Evolutionary conservation across 2,888 invertebrate species (phyloP).

Genomic region (Hyposoter dolosus): DNA sequence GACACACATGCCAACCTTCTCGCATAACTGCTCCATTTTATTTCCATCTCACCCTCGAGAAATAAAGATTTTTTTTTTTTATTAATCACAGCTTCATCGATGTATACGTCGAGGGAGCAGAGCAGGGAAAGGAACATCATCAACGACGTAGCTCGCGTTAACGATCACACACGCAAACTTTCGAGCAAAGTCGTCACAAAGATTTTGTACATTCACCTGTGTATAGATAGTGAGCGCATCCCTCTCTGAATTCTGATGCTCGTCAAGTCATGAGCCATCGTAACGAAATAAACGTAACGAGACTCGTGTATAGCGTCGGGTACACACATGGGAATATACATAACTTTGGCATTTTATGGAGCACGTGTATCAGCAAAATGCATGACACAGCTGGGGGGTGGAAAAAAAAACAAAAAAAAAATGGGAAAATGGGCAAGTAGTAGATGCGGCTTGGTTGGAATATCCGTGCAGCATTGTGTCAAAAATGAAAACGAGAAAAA

Average conservation of each 20-base stretch:
- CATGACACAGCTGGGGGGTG: not conserved
- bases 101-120: not conserved
- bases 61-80: not conserved
- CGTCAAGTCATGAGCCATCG: not conserved
- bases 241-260: not conserved
- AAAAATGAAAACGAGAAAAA: not conserved
- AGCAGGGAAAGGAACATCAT: not conserved
- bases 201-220: not conserved
- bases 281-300: not conserved
- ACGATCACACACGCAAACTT: not conserved
- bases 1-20: constrained; percentile 71
- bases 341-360: not conserved
- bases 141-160: not conserved
- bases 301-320: not conserved
- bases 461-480: not conserved
- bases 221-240: not conserved
- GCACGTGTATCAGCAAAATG: not conserved
- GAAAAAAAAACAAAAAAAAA: not conserved
- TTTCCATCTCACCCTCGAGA: constrained; percentile 33
- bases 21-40: constrained; percentile 63
- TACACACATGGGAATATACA: not conserved
- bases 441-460: not conserved
- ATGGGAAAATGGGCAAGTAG: not conserved
- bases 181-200: not conserved
- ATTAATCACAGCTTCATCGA: not conserved